These are phyloP conservation scores for Polypedilum vanderplanki DNA, from an alignment of 1,140 invertebrate genomes.

Conservation along the genomic window DNA sequence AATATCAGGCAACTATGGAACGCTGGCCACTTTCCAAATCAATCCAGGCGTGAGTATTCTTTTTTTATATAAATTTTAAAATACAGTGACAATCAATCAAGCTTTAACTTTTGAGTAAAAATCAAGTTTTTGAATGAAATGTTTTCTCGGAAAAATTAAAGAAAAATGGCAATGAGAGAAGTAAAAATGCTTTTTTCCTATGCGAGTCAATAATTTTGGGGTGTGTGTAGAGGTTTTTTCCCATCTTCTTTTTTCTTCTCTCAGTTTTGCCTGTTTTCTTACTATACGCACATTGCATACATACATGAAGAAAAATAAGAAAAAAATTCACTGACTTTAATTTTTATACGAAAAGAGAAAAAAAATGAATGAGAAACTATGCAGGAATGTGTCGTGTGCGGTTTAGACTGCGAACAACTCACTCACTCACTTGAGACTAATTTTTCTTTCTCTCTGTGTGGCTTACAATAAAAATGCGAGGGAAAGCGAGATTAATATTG, in stretches of 20 bases:
- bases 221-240: conserved; percentile 17
- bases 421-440: too few relatives aligned
- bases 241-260: not conserved
- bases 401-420: too few relatives aligned
- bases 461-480: not conserved
- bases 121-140: not conserved
- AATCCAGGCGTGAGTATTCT: conserved; percentile 85
- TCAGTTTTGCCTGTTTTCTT: too few relatives aligned
- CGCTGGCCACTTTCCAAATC: conserved; percentile 89
- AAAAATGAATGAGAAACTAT: too few relatives aligned
- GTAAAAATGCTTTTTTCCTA: not conserved
- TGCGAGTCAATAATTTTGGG: conserved; percentile 22
- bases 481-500: not conserved
- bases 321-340: not conserved
- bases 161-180: conserved; percentile 1
- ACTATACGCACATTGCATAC: not conserved
- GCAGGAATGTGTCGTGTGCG: too few relatives aligned
- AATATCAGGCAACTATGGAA: conserved; percentile 92
- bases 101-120: not conserved
- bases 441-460: not conserved
- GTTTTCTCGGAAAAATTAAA: not conserved
- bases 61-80: not conserved
- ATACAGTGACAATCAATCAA: not conserved
- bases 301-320: not conserved
- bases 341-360: too few relatives aligned